Conservation (phyloP, 2,888 invertebrate genomes). For the Troides oblongomaculatus region DNA sequence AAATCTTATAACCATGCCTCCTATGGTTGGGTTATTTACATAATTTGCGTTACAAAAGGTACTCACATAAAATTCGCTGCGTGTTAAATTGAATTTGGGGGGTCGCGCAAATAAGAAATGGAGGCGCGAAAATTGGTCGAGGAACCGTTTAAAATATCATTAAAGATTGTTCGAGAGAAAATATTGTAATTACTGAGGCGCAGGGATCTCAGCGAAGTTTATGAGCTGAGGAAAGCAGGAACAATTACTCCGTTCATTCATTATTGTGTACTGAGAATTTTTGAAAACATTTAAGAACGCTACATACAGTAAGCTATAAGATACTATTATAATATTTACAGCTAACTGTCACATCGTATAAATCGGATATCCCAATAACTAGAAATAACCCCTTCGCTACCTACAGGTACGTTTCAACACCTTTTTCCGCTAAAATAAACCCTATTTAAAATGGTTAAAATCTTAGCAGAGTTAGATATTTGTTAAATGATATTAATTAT, state of each 20-base stretch:
- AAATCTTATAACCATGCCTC: constrained; percentile 60
- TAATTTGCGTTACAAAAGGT: constrained; percentile 63
- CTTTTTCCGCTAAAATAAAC: too few relatives aligned
- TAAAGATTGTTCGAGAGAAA: constrained; percentile 67
- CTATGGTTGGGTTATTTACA: constrained; percentile 66
- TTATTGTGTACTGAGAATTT: constrained; percentile 52
- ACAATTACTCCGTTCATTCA: constrained; percentile 53
- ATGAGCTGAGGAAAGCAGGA: constrained; percentile 60
- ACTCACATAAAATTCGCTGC: constrained; percentile 67
- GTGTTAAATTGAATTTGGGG: constrained; percentile 78
- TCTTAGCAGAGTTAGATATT: too few relatives aligned
- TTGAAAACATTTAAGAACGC: constrained; percentile 41
- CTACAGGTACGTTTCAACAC: too few relatives aligned
- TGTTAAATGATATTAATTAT: too few relatives aligned
- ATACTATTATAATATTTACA: neutral
- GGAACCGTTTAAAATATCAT: constrained; percentile 75
- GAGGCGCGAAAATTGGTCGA: constrained; percentile 72
- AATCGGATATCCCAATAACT: too few relatives aligned
- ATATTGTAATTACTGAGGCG: constrained; percentile 64
- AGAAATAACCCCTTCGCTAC: too few relatives aligned
- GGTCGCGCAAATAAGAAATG: constrained; percentile 72
- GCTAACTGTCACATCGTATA: neutral
- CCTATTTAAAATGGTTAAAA: too few relatives aligned
- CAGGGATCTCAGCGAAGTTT: constrained; percentile 54
- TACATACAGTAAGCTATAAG: neutral